Evolutionary conservation across 2,797 vertebrate genomes (phyloP), one percentile per base, ranked within the genome.

Genomic region (Atherinosoma microstoma): DNA sequence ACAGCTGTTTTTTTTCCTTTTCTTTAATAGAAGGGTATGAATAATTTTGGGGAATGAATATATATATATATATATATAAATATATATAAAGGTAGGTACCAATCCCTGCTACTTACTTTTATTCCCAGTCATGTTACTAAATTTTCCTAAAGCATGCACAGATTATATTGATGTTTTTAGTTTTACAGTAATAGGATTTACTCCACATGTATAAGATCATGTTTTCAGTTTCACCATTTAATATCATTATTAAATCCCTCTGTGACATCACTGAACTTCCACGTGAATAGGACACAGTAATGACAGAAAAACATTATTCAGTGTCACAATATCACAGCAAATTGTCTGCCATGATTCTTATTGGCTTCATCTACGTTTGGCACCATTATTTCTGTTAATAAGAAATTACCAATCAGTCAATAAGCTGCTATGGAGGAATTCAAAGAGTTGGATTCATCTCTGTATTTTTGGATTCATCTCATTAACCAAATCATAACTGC

Each of bases 401-500:
- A 51, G 67, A 80, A 79, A 75, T 69, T 80, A 76, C 85, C 51
- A 83, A 82, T 90, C 38, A 82, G 62, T 78, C 75, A 70, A 75
- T 81, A 82, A 77, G 79, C 67, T 79, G 58, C 71, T 84, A 53
- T 45, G 66, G 63, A 68, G 58, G 57, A 71, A 80, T 1, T 24
- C 81, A 72, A 68, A 59, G 70, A 57, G 74, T 77, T 67, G 67
- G 74, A 84, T 66, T 60, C 63, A 53, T 84, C 74, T 66, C 73
- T 30, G 56, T 77, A 77, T 82, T 78, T 67, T 80, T 70, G 16
- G 75, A 74, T 54, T 79, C 84, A 86, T 72, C 82, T 88, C 85
- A 90, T 88, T 88, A 87, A 80, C 84, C 69, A 77, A 76, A 78
- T 89, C 76, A 88, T 87, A 85, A 85, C 75, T 69, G 66, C 38